Evolutionary conservation across 2,888 invertebrate species (phyloP), one percentile per base, ranked within the genome.

Genomic region (Lepidochrysops patricia): DNA sequence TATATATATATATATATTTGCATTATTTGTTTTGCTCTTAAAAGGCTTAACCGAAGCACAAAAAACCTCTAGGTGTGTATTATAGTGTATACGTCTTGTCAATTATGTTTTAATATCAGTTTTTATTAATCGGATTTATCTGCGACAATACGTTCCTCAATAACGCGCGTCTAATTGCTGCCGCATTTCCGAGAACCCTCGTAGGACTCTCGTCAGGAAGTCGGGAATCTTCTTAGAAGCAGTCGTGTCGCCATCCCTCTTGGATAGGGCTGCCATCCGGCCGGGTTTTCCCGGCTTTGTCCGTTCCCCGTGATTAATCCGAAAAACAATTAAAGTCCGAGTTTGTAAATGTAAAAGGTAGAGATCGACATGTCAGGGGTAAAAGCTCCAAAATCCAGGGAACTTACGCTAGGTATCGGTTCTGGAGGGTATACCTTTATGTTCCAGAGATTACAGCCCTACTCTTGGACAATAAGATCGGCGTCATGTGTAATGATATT

Each of bases 171-270:
- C 63, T 68, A 70, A 71, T 71, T 70, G 67, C 61, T 60, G 59
- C 67, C 70, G 65, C 68, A 68, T 65, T 82, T 82, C 84, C 76
- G 66, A 67, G 82, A 81, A 85, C 72, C 67, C 68, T 76, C 71
- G 74, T 43, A 76, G 75, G 76, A 73, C 72, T 72, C 71, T 67
- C 43, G 73, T 68, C 74, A 74, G 74, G 74, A 78, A 77, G 74
- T 52, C 66, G 66, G 70, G 71, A 74, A 65, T 72, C 68, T 83
- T 83, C 82, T 75, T 63, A 71, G 84, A 82, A 84, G 64, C 65
- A 66, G 68, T 65, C 67, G 70, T 72, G 74, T 75, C 75, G 73
- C 72, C 70, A 71, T 74, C 72, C 72, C 72, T 76, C 72, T 71
- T n/a, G n/a, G n/a, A n/a, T n/a, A n/a, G n/a, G n/a, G n/a, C n/a